Evolutionary conservation across 2,113 vertebrate genomes (phyloP).

Genomic region (Galbula dea): DNA sequence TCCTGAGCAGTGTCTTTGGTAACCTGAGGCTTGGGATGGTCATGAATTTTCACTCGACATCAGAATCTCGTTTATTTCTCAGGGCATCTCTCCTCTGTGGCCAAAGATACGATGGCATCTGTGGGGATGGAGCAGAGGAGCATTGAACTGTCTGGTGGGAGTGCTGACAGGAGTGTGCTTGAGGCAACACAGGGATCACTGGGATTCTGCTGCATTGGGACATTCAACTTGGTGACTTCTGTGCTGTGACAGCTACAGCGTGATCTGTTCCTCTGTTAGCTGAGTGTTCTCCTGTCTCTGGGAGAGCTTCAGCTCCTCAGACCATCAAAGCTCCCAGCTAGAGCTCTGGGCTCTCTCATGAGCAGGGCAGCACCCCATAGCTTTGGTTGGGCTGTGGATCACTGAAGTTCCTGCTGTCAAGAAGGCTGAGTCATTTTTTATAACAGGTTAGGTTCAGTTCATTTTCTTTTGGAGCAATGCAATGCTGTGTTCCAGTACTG

Average conservation of each 20-base stretch:
- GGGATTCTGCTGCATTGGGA: not conserved
- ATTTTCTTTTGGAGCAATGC: not conserved
- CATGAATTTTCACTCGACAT: not conserved
- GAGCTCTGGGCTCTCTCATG: rapidly evolving
- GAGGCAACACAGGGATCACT: not conserved
- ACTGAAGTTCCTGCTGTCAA: not conserved
- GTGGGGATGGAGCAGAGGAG: not conserved
- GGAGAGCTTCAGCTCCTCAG: not conserved
- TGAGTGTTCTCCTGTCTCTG: not conserved
- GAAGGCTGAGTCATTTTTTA: not conserved
- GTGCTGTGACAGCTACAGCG: not conserved
- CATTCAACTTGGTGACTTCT: not conserved
- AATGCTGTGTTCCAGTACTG: not conserved
- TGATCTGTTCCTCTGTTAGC: not conserved
- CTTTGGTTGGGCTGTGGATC: not conserved
- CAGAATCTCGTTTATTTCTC: not conserved
- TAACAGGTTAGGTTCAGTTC: not conserved
- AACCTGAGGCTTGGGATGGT: not conserved
- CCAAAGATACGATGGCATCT: not conserved
- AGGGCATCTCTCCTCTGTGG: not conserved
- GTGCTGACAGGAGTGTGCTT: not conserved
- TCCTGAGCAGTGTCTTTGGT: not conserved
- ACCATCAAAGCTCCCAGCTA: not conserved
- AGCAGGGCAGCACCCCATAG: not conserved
- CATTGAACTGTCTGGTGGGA: not conserved